Evolutionary conservation across 2,888 invertebrate species (phyloP), one percentile per base, ranked within the genome.

Genomic region (Abrostola triplasia): DNA sequence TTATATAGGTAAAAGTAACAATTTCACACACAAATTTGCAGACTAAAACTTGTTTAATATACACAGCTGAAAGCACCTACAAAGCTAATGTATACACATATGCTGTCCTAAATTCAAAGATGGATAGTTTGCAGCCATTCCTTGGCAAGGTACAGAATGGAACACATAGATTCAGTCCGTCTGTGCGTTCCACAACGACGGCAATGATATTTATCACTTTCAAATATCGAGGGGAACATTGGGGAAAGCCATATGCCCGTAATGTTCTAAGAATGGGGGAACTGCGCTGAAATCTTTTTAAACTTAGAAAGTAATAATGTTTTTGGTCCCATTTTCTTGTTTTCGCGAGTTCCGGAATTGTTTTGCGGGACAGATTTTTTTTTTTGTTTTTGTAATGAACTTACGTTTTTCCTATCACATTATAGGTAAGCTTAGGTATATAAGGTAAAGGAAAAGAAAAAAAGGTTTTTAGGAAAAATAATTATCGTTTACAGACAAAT

Each of bases 141-240:
- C 36, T 13, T 24, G 36, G 13, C 5, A 35, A 58, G 57, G 54
- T 72, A 41, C 35, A 48, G 56, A 57, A 38, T 37, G 42, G 42
- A 60, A 13, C 72, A 42, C 51, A 67, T 67, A 47, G 44, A 47
- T 67, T 58, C 48, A 70, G 53, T 67, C 58, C 7, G 6, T 47
- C 48, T 12, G 58, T 40, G 44, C 50, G 36, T 62, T 61, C 47
- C 44, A 2, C 0, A 36, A 36, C 55, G 58, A 24, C 49, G 44
- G 36, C 44, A 13, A 11, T 37, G 24, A 57, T 68, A 70, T 71
- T 56, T 73, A 73, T 73, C 69, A 57, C 70, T 56, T 53, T 63
- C 55, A 63, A 71, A 68, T 63, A 54, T 12, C 44, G 24, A 11
- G 56, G 41, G 36, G 56, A 73, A 67, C 63, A 50, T 59, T 59